Evolutionary conservation across 2,113 vertebrate species (phyloP).

Genomic region (Glaucidium brasilianum): DNA sequence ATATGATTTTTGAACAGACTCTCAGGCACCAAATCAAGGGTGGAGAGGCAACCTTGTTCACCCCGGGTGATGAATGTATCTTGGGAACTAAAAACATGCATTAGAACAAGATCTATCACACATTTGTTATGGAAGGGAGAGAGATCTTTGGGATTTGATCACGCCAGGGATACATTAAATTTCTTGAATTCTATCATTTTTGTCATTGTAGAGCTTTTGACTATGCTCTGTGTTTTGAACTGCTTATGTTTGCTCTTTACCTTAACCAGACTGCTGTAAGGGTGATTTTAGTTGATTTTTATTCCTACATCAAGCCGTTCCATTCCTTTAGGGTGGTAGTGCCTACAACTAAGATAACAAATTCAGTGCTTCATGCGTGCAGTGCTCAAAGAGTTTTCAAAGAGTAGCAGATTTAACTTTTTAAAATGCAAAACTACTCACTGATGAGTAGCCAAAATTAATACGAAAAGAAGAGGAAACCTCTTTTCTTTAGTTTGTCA

Average conservation of each 20-base stretch:
- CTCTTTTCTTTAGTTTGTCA: neutral
- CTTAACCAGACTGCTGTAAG: neutral
- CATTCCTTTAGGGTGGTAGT: neutral
- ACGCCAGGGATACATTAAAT: neutral
- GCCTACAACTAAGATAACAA: neutral
- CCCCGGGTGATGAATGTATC: neutral
- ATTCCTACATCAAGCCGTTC: neutral
- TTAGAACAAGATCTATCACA: neutral
- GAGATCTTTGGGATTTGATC: neutral
- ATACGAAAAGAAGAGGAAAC: neutral
- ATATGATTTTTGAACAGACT: neutral
- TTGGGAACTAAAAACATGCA: neutral
- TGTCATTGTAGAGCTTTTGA: neutral
- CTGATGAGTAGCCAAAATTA: neutral
- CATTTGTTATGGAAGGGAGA: neutral
- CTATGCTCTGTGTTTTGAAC: neutral
- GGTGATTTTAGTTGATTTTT: neutral
- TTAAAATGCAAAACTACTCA: neutral
- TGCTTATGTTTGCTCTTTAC: neutral
- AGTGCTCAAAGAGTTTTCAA: neutral
- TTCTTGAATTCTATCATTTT: neutral
- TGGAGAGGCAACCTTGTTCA: neutral
- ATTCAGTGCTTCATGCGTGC: neutral
- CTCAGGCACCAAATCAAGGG: neutral
- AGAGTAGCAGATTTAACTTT: neutral